Evolutionary conservation across 2,113 vertebrate species (phyloP), one percentile per base, ranked within the genome.

Genomic region (Onychostruthus taczanowskii): DNA sequence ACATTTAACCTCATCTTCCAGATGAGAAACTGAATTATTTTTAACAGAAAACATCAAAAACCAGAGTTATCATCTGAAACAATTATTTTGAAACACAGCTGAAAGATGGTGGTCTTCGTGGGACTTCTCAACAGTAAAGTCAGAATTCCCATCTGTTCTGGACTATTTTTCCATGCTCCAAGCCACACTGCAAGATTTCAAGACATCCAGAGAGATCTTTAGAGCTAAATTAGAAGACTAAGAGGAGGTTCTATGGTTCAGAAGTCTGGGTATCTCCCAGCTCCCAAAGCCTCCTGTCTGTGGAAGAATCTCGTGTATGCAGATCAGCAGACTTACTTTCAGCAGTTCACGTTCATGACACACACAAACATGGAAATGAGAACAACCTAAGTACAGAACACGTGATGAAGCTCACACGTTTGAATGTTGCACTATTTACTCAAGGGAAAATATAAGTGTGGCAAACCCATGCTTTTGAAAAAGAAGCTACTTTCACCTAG

Each of bases 351-450:
- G 1, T 4, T 28, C 10, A 13, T 3, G 31, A 56, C 49, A 66
- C 46, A 64, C n/a, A 16, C 13, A 52, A n/a, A 28, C 16, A 35
- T 1, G 4, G 77, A 52, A 72, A 52, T 0, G 5, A 75, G 26
- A 63, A 22, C 26, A 33, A 8, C 0, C 0, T 2, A 55, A 50
- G 7, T 1, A 27, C 61, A 22, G 64, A 46, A 72, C 1, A 59
- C 41, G 17, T 13, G 3, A 43, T 8, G 12, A 69, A 68, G 11
- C 11, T 44, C 41, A 44, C 17, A 8, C 3, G 0, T 44, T 59
- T 26, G 24, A 26, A 74, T 35, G 30, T 7, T 4, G 1, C 2
- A 6, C 11, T 21, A 0, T 21, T 74, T 27, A 39, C 20, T 53
- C 2, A 1, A 33, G 21, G 24, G 16, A 41, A 82, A 73, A 26